Evolutionary conservation across 1,140 invertebrate species (phyloP).

Genomic region (Nylanderia fulva): DNA sequence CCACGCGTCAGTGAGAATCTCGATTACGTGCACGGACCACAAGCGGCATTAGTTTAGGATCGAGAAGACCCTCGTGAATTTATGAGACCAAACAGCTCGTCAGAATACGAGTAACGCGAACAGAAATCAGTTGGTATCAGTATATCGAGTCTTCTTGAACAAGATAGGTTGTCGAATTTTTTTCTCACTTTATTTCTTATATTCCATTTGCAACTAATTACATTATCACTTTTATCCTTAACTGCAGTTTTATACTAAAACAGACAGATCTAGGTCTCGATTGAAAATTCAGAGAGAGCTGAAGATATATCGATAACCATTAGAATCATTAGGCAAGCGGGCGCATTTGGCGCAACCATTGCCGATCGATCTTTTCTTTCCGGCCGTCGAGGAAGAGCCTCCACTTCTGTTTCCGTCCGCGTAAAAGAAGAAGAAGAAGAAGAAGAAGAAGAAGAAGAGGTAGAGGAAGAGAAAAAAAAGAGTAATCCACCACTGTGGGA

Average conservation of each 20-base stretch:
- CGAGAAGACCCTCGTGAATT: background rate
- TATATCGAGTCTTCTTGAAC: no score
- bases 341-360: constrained; percentile 48
- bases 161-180: no score
- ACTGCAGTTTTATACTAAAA: background rate
- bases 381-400: constrained; percentile 51
- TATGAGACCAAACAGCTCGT: background rate
- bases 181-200: no score
- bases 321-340: constrained; percentile 37
- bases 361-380: constrained; percentile 44
- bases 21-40: background rate
- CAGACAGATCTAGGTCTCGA: background rate
- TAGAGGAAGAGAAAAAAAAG: constrained; percentile 67
- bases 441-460: background rate
- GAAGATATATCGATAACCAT: constrained; percentile 33
- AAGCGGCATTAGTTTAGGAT: background rate
- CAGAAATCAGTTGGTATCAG: background rate
- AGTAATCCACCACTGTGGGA: constrained; percentile 72
- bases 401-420: constrained; percentile 53
- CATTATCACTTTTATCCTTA: background rate
- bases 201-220: background rate
- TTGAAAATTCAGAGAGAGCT: background rate
- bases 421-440: constrained; percentile 1
- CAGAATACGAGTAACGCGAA: background rate
- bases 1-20: constrained; percentile 56